Conservation (phyloP, 2,888 invertebrate genomes). For the Epistrophella euchroma region DNA sequence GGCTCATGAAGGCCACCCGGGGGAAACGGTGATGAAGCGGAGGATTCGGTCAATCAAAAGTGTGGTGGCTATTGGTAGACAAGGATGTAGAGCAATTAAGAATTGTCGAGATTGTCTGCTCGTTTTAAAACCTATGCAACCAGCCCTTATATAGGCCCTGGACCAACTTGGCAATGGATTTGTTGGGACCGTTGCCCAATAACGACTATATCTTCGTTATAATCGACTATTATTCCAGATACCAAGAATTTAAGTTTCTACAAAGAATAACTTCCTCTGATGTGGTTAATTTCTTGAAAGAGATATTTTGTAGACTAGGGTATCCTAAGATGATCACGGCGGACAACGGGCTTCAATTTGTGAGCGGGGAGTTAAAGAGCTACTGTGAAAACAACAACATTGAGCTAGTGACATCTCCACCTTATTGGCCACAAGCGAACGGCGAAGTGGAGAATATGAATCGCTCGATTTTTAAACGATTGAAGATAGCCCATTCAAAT, state of each 20-base stretch:
- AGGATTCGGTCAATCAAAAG: conserved; percentile 63
- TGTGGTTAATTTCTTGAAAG: conserved; percentile 63
- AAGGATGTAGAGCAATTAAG: conserved; percentile 73
- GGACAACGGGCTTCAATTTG: conserved; percentile 41
- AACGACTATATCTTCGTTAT: conserved; percentile 46
- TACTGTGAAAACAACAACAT: conserved; percentile 58
- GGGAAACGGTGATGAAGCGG: conserved; percentile 43
- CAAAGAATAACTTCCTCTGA: conserved; percentile 42
- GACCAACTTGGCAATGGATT: conserved; percentile 50
- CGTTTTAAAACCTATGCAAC: conserved; percentile 67
- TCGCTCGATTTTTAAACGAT: conserved; percentile 60
- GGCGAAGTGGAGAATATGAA: conserved; percentile 68
- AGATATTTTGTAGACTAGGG: conserved; percentile 73
- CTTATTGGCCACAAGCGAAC: conserved; percentile 69
- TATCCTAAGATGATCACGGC: conserved; percentile 53
- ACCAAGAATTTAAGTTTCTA: conserved; percentile 46
- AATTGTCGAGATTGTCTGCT: conserved; percentile 67
- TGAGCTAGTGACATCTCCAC: conserved; percentile 62
- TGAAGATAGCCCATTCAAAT: conserved; percentile 62
- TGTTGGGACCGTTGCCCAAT: conserved; percentile 43
- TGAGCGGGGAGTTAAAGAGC: no score
- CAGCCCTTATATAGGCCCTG: conserved; percentile 70
- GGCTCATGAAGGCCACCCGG: conserved; percentile 42
- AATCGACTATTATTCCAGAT: conserved; percentile 59
- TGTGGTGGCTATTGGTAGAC: conserved; percentile 73